Evolutionary conservation across 2,113 vertebrate genomes (phyloP), one percentile per base, ranked within the genome.

Genomic region (Salvelinus fontinalis): DNA sequence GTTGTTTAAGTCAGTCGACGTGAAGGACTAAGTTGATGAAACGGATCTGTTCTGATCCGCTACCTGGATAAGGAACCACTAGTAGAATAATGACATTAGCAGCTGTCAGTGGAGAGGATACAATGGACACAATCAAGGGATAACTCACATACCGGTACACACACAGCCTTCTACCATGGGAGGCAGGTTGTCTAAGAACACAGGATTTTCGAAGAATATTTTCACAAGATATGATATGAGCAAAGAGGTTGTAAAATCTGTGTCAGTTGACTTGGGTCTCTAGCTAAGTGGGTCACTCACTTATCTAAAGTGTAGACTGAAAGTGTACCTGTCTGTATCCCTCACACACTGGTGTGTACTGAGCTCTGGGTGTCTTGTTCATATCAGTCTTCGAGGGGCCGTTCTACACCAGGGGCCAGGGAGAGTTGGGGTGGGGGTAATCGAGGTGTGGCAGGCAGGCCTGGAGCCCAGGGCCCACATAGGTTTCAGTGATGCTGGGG

Each of bases 401-500:
- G 14, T 39, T 22, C 39, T 24, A 34, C 22, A 59, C 67, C 13
- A 44, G 27, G 16, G 57, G 64, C 44, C 27, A 14, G 64, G 3
- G 60, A n/a, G 31, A 34, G 29, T 29, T 27, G 24, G 27, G 26
- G 14, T 67, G 29, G 66, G 66, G 5, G 24, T n/a, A 34, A 34
- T 27, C 3, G 81, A 88, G 78, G 87, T 87, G 87, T 67, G 71
- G 69, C 78, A 73, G 68, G 59, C 57, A 74, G 65, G 72, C 67
- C 73, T 57, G 59, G 49, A 74, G 75, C 83, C 73, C 73, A 75
- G 54, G 65, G 70, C 62, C 73, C 39, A 62, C 14, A 29, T 4
- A 67, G 29, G 57, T 84, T 77, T 93, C 92, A 97, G 89, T 97
- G 97, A 78, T 97, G 97, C 90, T 93, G 97, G 0, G 94, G 93